Conservation (phyloP, 1,140 invertebrate genomes). For the Caligus rogercresseyi region DNA sequence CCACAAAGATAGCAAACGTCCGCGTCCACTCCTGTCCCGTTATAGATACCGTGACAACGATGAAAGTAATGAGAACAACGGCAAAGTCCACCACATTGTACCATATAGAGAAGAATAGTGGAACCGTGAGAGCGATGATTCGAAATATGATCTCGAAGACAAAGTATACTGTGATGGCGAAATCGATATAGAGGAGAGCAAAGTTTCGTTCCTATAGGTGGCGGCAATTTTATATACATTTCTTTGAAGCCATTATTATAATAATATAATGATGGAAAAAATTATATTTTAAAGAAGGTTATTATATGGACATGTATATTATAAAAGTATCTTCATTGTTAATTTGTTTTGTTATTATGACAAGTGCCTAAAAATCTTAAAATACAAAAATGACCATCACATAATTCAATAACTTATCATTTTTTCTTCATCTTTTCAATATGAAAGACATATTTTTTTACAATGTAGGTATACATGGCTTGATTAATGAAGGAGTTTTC, state of each 20-base stretch:
- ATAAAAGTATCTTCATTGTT: not conserved
- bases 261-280: not conserved
- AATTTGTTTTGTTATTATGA: too few relatives aligned
- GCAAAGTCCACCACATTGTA: constrained; percentile 33
- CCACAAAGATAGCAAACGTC: constrained; percentile 28
- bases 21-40: constrained; percentile 24
- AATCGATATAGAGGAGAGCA: not conserved
- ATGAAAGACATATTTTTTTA: too few relatives aligned
- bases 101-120: constrained; percentile 30
- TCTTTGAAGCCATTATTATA: not conserved
- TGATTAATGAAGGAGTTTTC: too few relatives aligned
- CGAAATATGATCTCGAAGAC: not conserved
- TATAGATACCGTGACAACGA: constrained; percentile 30
- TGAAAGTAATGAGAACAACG: constrained; percentile 32
- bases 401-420: too few relatives aligned
- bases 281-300: not conserved
- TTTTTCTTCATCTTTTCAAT: too few relatives aligned
- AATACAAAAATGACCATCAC: too few relatives aligned
- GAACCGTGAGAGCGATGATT: constrained; percentile 22
- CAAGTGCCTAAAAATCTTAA: too few relatives aligned
- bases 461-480: too few relatives aligned
- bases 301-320: not conserved
- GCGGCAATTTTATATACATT: not conserved
- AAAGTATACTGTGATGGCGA: not conserved
- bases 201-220: not conserved